Evolutionary conservation across 2,888 invertebrate species (phyloP).

Genomic region (Falcaria lacertinaria): DNA sequence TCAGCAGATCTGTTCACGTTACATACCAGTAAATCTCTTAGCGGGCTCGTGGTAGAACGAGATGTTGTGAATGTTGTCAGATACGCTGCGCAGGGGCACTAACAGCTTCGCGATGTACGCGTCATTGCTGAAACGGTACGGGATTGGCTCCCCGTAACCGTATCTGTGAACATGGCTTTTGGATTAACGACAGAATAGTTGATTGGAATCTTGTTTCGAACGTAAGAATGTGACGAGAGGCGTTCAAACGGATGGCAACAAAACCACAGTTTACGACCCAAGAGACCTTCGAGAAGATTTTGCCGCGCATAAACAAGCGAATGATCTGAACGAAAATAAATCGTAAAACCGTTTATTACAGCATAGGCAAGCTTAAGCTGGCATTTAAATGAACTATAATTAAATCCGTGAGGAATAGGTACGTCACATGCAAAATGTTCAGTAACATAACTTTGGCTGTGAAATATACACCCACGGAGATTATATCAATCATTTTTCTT

Average conservation of each 20-base stretch:
- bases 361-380: slow-evolving; percentile 55
- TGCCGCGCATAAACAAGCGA: slow-evolving; percentile 17
- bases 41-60: slow-evolving; percentile 85
- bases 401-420: slow-evolving; percentile 42
- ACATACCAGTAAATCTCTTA: slow-evolving; percentile 83
- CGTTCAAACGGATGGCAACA: slow-evolving; percentile 2
- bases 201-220: too few relatives aligned
- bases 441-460: slow-evolving; percentile 45
- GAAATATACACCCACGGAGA: slow-evolving; percentile 52
- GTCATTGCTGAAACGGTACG: slow-evolving; percentile 83
- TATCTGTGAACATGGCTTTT: slow-evolving; percentile 59
- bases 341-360: slow-evolving; percentile 51
- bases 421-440: slow-evolving; percentile 44
- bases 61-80: slow-evolving; percentile 80
- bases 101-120: slow-evolving; percentile 86
- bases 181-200: neutral
- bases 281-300: slow-evolving; percentile 5
- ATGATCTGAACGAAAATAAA: slow-evolving; percentile 49
- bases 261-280: slow-evolving; percentile 4
- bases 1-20: slow-evolving; percentile 10
- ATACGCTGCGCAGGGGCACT: slow-evolving; percentile 81
- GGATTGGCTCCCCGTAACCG: slow-evolving; percentile 69
- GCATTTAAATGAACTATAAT: slow-evolving; percentile 71
- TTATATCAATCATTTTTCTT: slow-evolving; percentile 1
- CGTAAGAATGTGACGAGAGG: slow-evolving; percentile 12